phyloP scores from a whole-genome alignment of 2,113 vertebrate species.

The Scortum barcoo region DNA sequence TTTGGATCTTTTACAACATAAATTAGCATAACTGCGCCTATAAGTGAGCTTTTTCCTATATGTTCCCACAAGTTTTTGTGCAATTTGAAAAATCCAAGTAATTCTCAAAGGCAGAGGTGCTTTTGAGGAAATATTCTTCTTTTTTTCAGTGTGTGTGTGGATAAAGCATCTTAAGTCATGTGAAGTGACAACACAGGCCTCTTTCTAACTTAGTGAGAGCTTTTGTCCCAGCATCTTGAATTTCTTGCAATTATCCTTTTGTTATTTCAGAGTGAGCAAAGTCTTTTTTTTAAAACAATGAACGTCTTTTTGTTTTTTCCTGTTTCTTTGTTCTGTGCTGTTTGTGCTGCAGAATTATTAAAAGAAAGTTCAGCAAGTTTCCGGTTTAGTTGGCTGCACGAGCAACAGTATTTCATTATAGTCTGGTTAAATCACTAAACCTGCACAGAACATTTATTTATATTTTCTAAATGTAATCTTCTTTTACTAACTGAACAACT shows the following conservation, averaged over 20 bases:
- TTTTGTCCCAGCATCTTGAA: not conserved
- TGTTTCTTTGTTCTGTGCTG: not conserved
- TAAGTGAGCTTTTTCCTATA: not conserved
- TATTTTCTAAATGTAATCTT: not conserved
- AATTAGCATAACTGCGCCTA: not conserved
- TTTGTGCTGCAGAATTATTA: not conserved
- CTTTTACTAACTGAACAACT: not conserved
- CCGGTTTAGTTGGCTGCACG: not conserved
- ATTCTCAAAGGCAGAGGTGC: not conserved
- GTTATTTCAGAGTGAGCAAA: no score
- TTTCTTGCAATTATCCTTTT: not conserved
- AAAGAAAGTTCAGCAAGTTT: not conserved
- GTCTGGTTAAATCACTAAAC: not conserved
- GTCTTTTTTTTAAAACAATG: not conserved
- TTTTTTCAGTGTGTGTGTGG: not conserved
- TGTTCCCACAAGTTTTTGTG: not conserved
- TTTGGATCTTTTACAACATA: not conserved
- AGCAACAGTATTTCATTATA: not conserved
- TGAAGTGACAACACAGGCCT: not conserved
- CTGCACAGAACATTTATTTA: not conserved
- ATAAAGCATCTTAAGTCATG: not conserved
- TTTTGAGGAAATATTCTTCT: no score
- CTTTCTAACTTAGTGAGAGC: not conserved
- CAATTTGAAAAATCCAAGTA: not conserved
- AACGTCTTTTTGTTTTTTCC: no score